phyloP scores from a whole-genome alignment of 2,113 vertebrate species.

The Bujurquina vittata region DNA sequence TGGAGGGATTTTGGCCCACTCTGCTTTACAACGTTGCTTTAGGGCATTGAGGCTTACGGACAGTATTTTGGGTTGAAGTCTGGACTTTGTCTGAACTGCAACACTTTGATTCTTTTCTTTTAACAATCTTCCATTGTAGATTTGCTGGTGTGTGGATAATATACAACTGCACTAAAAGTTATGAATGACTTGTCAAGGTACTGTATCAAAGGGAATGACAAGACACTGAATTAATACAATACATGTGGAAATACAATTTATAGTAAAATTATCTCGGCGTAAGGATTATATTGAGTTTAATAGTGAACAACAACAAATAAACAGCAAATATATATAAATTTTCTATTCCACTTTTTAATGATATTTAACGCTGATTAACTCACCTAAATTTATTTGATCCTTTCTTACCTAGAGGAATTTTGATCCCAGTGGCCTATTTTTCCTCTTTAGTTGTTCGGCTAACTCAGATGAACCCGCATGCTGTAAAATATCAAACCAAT shows the following conservation, averaged over 20 bases:
- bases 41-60: background rate
- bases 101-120: background rate
- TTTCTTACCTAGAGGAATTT: background rate
- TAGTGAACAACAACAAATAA: background rate
- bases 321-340: background rate
- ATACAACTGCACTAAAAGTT: background rate
- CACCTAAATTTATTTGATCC: background rate
- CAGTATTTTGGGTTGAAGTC: background rate
- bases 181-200: background rate
- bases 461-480: background rate
- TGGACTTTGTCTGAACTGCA: background rate
- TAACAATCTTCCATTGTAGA: no score
- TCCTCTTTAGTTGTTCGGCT: background rate
- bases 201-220: background rate
- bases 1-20: background rate
- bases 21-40: background rate
- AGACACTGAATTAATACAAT: background rate
- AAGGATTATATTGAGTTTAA: background rate
- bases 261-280: background rate
- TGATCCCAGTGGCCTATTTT: background rate
- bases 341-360: background rate
- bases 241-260: background rate
- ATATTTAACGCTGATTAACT: constrained; percentile 1
- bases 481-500: background rate
- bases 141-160: no score